phyloP scores from a whole-genome alignment of 2,888 invertebrate species.

The Xestoiulus laeticollis region DNA sequence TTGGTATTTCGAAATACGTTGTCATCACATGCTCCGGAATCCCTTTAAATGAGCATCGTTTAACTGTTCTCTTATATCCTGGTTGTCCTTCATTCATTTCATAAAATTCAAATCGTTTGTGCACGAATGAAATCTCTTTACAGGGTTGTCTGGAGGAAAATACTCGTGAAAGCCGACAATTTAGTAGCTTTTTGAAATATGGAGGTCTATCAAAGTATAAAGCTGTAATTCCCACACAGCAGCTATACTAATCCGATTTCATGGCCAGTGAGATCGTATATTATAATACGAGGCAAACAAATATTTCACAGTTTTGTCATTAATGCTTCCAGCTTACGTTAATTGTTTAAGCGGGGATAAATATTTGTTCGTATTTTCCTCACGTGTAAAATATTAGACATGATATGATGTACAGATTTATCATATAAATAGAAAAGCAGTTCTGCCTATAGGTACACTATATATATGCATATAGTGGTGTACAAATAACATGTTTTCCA shows the following conservation, averaged over 20 bases:
- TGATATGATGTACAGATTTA: background rate
- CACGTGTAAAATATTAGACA: background rate
- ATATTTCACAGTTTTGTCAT: background rate
- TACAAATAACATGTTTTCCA: background rate
- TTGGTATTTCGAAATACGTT: too few species aligned
- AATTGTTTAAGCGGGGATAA: constrained; percentile 19
- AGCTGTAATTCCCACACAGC: background rate
- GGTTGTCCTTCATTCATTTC: background rate
- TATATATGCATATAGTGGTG: background rate
- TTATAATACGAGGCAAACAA: background rate
- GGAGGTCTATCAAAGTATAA: background rate
- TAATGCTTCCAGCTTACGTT: constrained; percentile 24
- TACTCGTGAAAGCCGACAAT: background rate
- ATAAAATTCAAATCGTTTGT: background rate
- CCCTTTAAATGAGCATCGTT: background rate
- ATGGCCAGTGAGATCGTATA: constrained; percentile 3
- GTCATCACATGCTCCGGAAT: background rate
- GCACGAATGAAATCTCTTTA: background rate
- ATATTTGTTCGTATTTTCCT: background rate
- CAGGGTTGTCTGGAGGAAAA: background rate
- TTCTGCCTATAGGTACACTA: background rate
- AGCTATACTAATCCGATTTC: background rate
- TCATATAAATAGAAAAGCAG: background rate
- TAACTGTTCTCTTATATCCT: background rate
- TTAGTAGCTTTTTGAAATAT: background rate